These are phyloP conservation scores for Mus minutoides DNA, from an alignment of 2,797 vertebrate genomes.

Conservation along the genomic window DNA sequence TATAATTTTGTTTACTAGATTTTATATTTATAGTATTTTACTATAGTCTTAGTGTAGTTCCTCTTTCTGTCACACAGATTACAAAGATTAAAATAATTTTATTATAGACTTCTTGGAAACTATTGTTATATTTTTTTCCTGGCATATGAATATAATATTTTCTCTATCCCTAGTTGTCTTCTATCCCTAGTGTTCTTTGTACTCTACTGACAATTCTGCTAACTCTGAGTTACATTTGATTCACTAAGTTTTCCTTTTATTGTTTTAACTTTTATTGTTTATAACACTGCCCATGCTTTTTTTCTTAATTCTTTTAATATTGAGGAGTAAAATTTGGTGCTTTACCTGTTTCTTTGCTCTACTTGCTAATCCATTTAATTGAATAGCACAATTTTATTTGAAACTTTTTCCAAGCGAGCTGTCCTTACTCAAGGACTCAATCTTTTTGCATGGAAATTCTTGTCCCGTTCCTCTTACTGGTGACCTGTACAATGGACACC, in stretches of 20 bases:
- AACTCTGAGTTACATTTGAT: background rate
- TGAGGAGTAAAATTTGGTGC: background rate
- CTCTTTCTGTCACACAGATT: background rate
- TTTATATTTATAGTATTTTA: background rate
- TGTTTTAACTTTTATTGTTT: background rate
- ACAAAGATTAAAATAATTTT: background rate
- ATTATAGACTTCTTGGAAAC: background rate
- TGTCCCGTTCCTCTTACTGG: background rate
- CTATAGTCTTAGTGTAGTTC: background rate
- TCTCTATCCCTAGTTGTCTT: too few relatives aligned
- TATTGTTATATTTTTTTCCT: background rate
- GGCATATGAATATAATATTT: background rate
- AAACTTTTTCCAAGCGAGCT: background rate
- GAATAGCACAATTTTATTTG: background rate
- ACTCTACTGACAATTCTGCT: background rate
- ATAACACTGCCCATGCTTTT: too few relatives aligned
- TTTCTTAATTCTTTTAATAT: background rate
- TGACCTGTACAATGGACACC: background rate
- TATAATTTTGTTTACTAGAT: background rate
- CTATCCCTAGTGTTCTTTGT: too few relatives aligned
- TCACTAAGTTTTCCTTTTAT: background rate
- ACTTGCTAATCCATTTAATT: background rate
- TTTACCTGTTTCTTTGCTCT: background rate
- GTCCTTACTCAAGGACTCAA: fast-evolving
- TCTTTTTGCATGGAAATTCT: background rate